Percentiles rank a stretch among this genome's conserved stretches.
These are phyloP conservation scores for Rutpela maculata DNA, from an alignment of 2,888 invertebrate genomes.

Conservation along the genomic window DNA sequence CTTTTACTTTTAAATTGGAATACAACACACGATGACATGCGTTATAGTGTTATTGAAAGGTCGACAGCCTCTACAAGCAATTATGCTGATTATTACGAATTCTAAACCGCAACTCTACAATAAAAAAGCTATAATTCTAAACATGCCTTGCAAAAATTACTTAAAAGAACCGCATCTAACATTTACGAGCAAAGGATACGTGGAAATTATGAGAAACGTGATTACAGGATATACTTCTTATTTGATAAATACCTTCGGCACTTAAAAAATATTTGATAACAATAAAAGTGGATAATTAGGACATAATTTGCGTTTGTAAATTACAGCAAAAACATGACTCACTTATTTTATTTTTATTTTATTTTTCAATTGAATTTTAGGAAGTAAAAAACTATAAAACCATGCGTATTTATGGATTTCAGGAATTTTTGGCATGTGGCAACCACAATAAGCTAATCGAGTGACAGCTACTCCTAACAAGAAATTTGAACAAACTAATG, in stretches of 20 bases:
- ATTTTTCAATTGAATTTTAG: no score
- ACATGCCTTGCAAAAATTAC: constrained; percentile 19
- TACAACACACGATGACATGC: no score
- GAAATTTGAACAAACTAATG: no score
- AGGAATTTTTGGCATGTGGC: no score
- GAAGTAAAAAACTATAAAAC: no score
- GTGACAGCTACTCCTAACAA: no score
- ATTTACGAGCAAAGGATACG: constrained; percentile 10
- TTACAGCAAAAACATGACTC: neutral
- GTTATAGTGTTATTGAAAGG: neutral
- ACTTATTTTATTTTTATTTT: no score
- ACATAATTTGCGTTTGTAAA: no score
- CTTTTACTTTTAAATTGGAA: no score
- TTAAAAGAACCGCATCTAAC: constrained; percentile 12
- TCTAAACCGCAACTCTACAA: neutral
- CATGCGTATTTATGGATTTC: no score
- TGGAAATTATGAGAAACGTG: constrained; percentile 11
- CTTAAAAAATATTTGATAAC: neutral
- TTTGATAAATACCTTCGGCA: neutral
- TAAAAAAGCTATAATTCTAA: constrained; percentile 17
- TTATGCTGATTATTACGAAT: constrained; percentile 32
- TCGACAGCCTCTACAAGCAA: constrained; percentile 3
- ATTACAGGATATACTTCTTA: neutral
- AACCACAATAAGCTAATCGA: no score
- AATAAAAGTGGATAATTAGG: neutral